Evolutionary conservation across 2,888 invertebrate genomes (phyloP).

Genomic region (Caenorhabditis afra): DNA sequence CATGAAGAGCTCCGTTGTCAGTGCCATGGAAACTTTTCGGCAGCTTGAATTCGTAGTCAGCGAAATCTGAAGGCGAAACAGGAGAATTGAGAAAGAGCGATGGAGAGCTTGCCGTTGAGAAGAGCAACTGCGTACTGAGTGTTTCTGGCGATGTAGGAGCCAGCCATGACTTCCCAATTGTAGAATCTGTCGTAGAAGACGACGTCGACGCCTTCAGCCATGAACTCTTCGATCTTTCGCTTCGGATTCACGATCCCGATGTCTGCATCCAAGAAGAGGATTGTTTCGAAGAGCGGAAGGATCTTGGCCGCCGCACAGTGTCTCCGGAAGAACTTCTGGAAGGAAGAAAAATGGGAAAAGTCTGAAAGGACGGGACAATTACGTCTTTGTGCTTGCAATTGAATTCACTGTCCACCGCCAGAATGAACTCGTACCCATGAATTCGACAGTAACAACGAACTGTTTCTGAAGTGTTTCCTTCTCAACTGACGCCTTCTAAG

Average conservation of each 20-base stretch:
- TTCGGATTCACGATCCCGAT: constrained; percentile 64
- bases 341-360: background rate
- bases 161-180: constrained; percentile 61
- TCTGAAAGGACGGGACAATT: background rate
- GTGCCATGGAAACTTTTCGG: constrained; percentile 65
- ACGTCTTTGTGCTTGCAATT: constrained; percentile 58
- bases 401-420: constrained; percentile 33
- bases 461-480: constrained; percentile 34
- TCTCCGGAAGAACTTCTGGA: constrained; percentile 63
- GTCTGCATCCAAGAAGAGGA: constrained; percentile 61
- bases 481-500: background rate
- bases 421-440: constrained; percentile 40
- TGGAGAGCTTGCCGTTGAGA: constrained; percentile 48
- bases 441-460: constrained; percentile 45
- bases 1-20: constrained; percentile 67
- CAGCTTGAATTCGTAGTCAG: constrained; percentile 59
- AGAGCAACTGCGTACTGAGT: constrained; percentile 43
- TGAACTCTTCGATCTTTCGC: constrained; percentile 57
- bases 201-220: constrained; percentile 44
- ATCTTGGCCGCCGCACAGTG: constrained; percentile 57
- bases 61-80: constrained; percentile 49
- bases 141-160: constrained; percentile 56
- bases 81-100: too few species aligned
- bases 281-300: constrained; percentile 49
- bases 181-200: constrained; percentile 63